Evolutionary conservation across 2,888 invertebrate species (phyloP).

Genomic region (Cotesia congregata): DNA sequence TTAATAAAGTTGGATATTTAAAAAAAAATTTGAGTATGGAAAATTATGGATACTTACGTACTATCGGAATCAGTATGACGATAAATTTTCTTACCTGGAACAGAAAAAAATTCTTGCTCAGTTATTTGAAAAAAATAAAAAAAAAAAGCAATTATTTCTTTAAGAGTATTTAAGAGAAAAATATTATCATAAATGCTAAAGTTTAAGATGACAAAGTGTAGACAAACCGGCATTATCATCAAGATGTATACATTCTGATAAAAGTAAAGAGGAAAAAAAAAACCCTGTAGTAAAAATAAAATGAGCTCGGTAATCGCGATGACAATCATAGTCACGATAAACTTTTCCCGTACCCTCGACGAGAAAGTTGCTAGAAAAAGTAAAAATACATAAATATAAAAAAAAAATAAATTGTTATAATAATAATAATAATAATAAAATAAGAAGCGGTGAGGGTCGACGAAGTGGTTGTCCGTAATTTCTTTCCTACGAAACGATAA

Average conservation of each 20-base stretch:
- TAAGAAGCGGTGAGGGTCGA: background rate
- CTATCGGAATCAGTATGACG: background rate
- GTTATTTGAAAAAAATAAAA: conserved; percentile 2
- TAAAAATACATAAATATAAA: background rate
- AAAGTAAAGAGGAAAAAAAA: background rate
- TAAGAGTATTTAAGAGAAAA: background rate
- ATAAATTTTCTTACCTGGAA: conserved; percentile 45
- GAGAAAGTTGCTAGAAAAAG: background rate
- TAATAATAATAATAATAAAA: background rate
- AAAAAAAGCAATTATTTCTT: background rate
- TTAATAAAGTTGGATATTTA: background rate
- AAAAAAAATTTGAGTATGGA: too few species aligned
- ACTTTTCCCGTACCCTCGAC: background rate
- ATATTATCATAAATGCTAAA: background rate
- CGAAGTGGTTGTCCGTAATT: background rate
- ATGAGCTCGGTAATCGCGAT: background rate
- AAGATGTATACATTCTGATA: background rate
- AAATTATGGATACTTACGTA: background rate
- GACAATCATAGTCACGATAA: conserved; percentile 1
- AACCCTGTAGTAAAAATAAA: background rate
- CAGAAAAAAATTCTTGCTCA: conserved; percentile 27
- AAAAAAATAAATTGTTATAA: background rate
- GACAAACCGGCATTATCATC: background rate
- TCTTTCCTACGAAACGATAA: background rate
- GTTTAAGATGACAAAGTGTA: background rate